These are phyloP conservation scores for Glandiceps talaboti DNA, from an alignment of 53 echinoderm and acorn worm genomes.

Conservation along the genomic window DNA sequence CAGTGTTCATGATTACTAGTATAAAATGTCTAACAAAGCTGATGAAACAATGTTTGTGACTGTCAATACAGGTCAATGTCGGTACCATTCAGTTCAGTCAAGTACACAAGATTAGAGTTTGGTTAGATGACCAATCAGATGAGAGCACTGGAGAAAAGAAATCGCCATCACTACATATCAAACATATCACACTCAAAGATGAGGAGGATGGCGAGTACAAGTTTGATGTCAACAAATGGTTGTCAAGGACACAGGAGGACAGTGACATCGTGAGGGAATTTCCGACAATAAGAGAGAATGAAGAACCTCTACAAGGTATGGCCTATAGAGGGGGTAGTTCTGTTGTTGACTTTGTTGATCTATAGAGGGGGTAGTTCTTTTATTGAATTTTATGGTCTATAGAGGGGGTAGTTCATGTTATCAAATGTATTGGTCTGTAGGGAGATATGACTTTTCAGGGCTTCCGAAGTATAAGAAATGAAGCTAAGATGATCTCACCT, in stretches of 20 bases:
- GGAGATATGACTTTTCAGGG: too few species aligned
- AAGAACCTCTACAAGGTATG: constrained; percentile 25
- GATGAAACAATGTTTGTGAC: too few species aligned
- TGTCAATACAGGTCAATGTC: constrained; percentile 15
- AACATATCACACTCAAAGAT: constrained; percentile 3
- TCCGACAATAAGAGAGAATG: constrained; percentile 12
- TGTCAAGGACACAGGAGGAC: constrained; percentile 21
- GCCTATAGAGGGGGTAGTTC: too few species aligned
- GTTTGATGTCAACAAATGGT: constrained; percentile 37
- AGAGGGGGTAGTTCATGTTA: too few species aligned
- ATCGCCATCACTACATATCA: neutral
- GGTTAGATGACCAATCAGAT: neutral
- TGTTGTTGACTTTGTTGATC: too few species aligned
- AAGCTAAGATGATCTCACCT: too few species aligned
- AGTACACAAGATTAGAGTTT: constrained; percentile 30
- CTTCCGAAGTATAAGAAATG: too few species aligned
- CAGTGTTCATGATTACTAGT: too few species aligned
- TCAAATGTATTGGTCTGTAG: too few species aligned
- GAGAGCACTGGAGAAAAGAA: constrained; percentile 15
- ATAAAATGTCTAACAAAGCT: too few species aligned
- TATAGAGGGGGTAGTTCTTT: too few species aligned
- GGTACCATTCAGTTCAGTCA: constrained; percentile 16
- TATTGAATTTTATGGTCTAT: too few species aligned
- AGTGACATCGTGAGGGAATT: constrained; percentile 22
- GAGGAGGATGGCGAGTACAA: neutral